Evolutionary conservation across 1,140 invertebrate genomes (phyloP).

Genomic region (Drosophila orosa): DNA sequence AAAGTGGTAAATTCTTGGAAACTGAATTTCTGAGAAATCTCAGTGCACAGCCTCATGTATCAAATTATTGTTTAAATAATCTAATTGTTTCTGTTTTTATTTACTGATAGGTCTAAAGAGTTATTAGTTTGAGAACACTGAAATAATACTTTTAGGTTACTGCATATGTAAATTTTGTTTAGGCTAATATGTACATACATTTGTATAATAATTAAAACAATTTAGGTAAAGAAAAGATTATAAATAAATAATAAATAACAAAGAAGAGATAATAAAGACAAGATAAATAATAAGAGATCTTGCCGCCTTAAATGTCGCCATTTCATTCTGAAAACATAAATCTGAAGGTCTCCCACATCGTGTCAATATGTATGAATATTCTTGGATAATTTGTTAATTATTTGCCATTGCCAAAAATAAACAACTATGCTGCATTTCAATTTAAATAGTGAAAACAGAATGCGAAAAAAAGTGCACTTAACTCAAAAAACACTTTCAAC

Average conservation of each 20-base stretch:
- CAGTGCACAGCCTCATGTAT: background rate
- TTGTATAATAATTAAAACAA: background rate
- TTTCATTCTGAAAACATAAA: background rate
- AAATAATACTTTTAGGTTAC: background rate
- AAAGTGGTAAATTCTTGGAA: background rate
- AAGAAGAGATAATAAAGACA: too few species aligned
- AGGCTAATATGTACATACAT: too few species aligned
- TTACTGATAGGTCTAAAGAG: background rate
- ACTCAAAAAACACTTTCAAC: background rate
- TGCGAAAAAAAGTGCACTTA: background rate
- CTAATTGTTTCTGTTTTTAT: background rate
- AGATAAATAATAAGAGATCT: too few species aligned
- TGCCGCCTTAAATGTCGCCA: background rate
- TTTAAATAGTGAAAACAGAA: background rate
- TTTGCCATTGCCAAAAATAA: background rate
- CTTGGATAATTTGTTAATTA: background rate
- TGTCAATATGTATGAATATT: background rate
- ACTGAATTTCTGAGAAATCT: background rate
- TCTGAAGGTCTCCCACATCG: background rate
- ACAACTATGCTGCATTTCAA: background rate
- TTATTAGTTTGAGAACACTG: background rate
- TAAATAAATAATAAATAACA: too few species aligned
- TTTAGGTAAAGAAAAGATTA: fast-evolving
- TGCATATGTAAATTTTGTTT: background rate
- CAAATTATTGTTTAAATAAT: background rate